Conservation (phyloP, 2,797 vertebrate genomes). For the Tiaroga cobitis region DNA sequence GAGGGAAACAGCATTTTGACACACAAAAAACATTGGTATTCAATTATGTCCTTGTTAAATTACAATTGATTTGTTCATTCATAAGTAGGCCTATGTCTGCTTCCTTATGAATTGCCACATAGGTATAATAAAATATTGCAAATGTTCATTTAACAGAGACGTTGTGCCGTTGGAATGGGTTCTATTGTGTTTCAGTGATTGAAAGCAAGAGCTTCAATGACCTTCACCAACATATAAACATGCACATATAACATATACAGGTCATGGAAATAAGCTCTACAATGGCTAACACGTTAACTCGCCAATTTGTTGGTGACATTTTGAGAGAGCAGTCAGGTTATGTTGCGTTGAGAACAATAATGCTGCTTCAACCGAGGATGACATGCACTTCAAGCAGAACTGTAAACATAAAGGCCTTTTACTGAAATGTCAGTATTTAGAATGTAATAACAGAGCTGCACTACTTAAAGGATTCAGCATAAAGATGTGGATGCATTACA, state of each 20-base stretch:
- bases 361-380: neutral
- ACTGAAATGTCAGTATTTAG: slow-evolving; percentile 30
- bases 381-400: slow-evolving; percentile 13
- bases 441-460: slow-evolving; percentile 8
- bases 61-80: slow-evolving; percentile 33
- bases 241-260: neutral
- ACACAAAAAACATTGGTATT: slow-evolving; percentile 27
- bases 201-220: neutral
- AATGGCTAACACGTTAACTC: neutral
- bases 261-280: neutral
- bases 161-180: neutral
- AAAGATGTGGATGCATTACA: slow-evolving; percentile 10
- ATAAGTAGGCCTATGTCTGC: slow-evolving; percentile 43
- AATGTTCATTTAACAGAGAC: neutral
- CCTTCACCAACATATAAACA: slow-evolving; percentile 7
- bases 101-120: slow-evolving; percentile 46
- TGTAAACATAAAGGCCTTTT: slow-evolving; percentile 9
- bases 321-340: slow-evolving; percentile 9
- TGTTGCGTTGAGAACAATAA: neutral
- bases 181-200: slow-evolving; percentile 18
- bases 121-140: slow-evolving; percentile 33
- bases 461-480: neutral
- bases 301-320: slow-evolving; percentile 22
- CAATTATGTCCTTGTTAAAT: slow-evolving; percentile 42
- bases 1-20: neutral